Evolutionary conservation across 1,140 invertebrate species (phyloP).

Genomic region (Drosophila ananassae): DNA sequence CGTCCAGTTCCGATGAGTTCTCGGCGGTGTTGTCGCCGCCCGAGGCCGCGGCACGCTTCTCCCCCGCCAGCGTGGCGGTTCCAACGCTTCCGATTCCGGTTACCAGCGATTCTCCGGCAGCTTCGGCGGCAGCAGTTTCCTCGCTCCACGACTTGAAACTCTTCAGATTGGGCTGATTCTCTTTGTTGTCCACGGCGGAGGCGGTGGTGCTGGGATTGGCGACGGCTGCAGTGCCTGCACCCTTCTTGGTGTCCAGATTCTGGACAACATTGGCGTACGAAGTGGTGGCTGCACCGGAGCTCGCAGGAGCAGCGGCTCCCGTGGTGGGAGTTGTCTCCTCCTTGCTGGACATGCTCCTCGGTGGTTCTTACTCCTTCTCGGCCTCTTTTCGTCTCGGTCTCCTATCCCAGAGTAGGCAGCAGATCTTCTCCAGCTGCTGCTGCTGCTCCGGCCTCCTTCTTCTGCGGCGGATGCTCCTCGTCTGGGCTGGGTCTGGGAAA

Average conservation of each 20-base stretch:
- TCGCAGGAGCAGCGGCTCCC: slow-evolving; percentile 25
- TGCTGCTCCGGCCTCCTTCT: slow-evolving; percentile 26
- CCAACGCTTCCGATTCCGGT: slow-evolving; percentile 10
- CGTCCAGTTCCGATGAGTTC: slow-evolving; percentile 84
- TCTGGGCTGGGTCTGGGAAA: slow-evolving; percentile 57
- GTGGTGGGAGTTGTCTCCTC: slow-evolving; percentile 62
- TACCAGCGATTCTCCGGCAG: slow-evolving; percentile 44
- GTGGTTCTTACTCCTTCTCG: slow-evolving; percentile 28
- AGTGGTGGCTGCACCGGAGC: slow-evolving; percentile 39
- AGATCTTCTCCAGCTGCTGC: slow-evolving; percentile 20
- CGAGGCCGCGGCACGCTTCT: slow-evolving; percentile 71
- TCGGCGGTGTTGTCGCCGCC: slow-evolving; percentile 78
- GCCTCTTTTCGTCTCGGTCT: slow-evolving; percentile 15
- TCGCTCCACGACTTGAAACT: slow-evolving; percentile 81
- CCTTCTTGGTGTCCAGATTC: slow-evolving; percentile 75
- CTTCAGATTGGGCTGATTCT: slow-evolving; percentile 79
- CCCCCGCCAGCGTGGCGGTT: slow-evolving; percentile 51
- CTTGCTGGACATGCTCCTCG: slow-evolving; percentile 74
- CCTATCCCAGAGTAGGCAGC: slow-evolving; percentile 69
- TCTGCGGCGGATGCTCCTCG: slow-evolving; percentile 28
- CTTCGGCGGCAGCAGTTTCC: slow-evolving; percentile 70
- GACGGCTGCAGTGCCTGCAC: background rate
- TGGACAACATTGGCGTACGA: slow-evolving; percentile 82
- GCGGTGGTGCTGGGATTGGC: slow-evolving; percentile 15
- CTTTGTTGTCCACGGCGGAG: slow-evolving; percentile 70